Evolutionary conservation across 2,888 invertebrate genomes (phyloP).

Genomic region (Lymantria dispar): DNA sequence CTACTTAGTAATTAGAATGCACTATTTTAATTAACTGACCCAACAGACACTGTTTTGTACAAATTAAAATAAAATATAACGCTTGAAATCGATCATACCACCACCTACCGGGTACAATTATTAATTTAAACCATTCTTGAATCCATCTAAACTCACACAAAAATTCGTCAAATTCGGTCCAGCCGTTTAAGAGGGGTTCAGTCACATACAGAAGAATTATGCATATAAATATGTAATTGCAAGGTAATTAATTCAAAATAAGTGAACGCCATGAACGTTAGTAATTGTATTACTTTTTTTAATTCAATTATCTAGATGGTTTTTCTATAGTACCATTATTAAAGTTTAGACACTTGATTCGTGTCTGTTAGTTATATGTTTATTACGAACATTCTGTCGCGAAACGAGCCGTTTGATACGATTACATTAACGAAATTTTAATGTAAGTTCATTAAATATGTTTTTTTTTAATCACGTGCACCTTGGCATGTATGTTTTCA

Average conservation of each 20-base stretch:
- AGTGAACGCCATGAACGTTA: constrained; percentile 27
- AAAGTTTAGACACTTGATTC: constrained; percentile 1
- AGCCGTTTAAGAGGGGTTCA: too few relatives aligned
- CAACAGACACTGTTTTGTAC: too few relatives aligned
- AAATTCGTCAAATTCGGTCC: too few relatives aligned
- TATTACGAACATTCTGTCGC: constrained; percentile 28
- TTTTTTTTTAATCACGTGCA: constrained; percentile 16
- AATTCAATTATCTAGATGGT: neutral
- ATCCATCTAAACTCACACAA: too few relatives aligned
- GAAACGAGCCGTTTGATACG: constrained; percentile 32
- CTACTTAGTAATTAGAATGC: constrained; percentile 17
- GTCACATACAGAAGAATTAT: too few relatives aligned
- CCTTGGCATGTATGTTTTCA: constrained; percentile 32
- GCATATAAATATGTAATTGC: too few relatives aligned
- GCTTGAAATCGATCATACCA: too few relatives aligned
- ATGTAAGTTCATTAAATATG: constrained; percentile 19
- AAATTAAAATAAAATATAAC: too few relatives aligned
- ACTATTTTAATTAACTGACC: constrained; percentile 14
- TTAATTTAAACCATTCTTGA: too few relatives aligned
- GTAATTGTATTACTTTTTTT: constrained; percentile 10
- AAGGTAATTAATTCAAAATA: constrained; percentile 49
- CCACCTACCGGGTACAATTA: too few relatives aligned
- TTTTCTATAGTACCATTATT: neutral
- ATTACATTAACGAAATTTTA: constrained; percentile 29
- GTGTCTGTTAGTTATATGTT: constrained; percentile 12